Evolutionary conservation across 30 jellyfish, hydroid and myxozoan species (phyloP).

Genomic region (Sanderia malayensis): DNA sequence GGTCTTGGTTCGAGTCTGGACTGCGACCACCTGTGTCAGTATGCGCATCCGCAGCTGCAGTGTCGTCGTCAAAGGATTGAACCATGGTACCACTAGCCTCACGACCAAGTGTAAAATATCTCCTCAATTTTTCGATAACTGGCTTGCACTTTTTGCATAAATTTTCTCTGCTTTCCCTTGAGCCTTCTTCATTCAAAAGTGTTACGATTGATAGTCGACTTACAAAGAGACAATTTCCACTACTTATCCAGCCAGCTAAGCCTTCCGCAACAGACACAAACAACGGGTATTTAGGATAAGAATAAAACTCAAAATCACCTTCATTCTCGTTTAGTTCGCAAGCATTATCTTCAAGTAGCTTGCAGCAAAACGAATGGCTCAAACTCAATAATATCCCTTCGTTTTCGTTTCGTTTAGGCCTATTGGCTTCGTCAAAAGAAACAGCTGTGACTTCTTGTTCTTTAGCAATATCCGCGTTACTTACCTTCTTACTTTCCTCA

Average conservation of each 20-base stretch:
- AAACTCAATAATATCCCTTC: too few species aligned
- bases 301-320: not conserved
- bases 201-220: conserved; percentile 6
- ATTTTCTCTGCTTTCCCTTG: conserved; percentile 20
- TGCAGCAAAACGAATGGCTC: not conserved
- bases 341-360: not conserved
- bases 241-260: conserved; percentile 13
- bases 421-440: too few species aligned
- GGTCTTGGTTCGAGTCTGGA: not conserved
- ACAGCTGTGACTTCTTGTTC: too few species aligned
- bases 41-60: not conserved
- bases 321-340: not conserved
- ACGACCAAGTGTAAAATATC: not conserved
- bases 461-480: too few species aligned
- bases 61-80: not conserved
- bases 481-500: too few species aligned
- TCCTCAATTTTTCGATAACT: not conserved
- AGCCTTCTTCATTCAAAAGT: conserved; percentile 24
- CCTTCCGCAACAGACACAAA: not conserved
- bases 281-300: conserved; percentile 39
- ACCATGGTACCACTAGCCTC: not conserved
- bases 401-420: not conserved
- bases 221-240: conserved; percentile 13
- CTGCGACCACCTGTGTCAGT: not conserved
- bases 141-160: conserved; percentile 22